Evolutionary conservation across 2,113 vertebrate genomes (phyloP), one percentile per base, ranked within the genome.

Genomic region (Orthonyx spaldingii): DNA sequence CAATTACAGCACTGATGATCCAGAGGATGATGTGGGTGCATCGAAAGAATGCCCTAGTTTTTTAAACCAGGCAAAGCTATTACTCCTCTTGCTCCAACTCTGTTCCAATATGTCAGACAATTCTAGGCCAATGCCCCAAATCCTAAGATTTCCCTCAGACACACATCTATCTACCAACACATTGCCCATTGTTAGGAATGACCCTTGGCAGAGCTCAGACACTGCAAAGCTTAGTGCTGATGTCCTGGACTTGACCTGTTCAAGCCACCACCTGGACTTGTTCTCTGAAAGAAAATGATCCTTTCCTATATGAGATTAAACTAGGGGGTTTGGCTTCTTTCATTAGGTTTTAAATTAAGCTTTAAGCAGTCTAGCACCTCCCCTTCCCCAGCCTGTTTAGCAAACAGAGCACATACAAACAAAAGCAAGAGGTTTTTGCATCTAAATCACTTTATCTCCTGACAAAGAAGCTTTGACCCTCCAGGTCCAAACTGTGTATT

Each of bases 331-430:
- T 18, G 24, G 5, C 24, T 28, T 42, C 9, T 23, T 64, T 46
- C 20, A 20, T 10, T 20, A 11, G 5, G 5, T 30, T 35, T 75
- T 27, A 84, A 75, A 41, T n/a, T 41, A 39, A 13, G 1, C 8
- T 65, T 52, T 63, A 87, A 72, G 33, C 21, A 63, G 14, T 6
- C 59, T 17, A 50, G 23, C 22, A n/a, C 10, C 56, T 74, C 26
- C 16, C 22, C 15, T 20, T 65, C 33, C 16, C 17, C 24, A 24
- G 20, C 2, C 5, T 3, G 0, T 32, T 74, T 17, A 47, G 33
- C 44, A 76, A 27, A 55, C 32, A 71, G 16, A 78, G 10, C 1
- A 0, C 30, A 6, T 9, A n/a, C 7, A 46, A 71, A 83, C 4
- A 52, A 71, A 91, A 57, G 4, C 10, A 74, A 81, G 33, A 49